Base-by-base conservation (phyloP, 1,140 invertebrate species). In the Hyles vespertilio region DNA sequence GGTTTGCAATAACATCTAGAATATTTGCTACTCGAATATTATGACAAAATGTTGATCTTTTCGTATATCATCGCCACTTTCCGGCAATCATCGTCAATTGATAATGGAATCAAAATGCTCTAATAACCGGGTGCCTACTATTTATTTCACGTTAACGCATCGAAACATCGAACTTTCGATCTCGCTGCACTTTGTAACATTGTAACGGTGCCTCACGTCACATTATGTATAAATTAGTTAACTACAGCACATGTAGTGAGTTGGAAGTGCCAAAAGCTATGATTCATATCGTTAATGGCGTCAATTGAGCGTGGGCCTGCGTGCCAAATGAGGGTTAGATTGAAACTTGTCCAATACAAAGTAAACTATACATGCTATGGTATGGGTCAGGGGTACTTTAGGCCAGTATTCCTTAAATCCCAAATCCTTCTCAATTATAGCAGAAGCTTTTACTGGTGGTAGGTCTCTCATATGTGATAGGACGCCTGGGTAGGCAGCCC, bases 251-350 rank as follows among this genome's bases (percentile, higher is more conserved):
- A n/a, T 47, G 12, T 48, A 56, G 12, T 5, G 45, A 32, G 32
- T n/a, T 34, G 32, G 54, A 33, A 47, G 45, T 55, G 61, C 61
- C 61, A 63, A 63, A 63, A 63, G 40, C 56, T 12, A 63, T 59
- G 52, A 59, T 47, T 59, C 57, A 57, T 63, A 59, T 59, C 51
- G 33, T 56, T 59, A 59, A 56, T 63, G 33, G 44, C 53, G 43
- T 54, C 47, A 63, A 58, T 58, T 45, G 48, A 47, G 48, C n/a
- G 46, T 40, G 34, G 40, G 49, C 54, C 36, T 10, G 36, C 44
- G 22, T 63, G 61, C 60, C 60, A 63, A 63, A 59, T 55, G 56
- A 59, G 54, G 52, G 56, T 53, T 54, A 63, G 56, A 58, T 52
- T 47, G 54, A 56, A 56, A 56, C 45, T 32, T 48, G 45, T 48